Conservation (phyloP, 2,888 invertebrate genomes). For the Tiliacea aurago region DNA sequence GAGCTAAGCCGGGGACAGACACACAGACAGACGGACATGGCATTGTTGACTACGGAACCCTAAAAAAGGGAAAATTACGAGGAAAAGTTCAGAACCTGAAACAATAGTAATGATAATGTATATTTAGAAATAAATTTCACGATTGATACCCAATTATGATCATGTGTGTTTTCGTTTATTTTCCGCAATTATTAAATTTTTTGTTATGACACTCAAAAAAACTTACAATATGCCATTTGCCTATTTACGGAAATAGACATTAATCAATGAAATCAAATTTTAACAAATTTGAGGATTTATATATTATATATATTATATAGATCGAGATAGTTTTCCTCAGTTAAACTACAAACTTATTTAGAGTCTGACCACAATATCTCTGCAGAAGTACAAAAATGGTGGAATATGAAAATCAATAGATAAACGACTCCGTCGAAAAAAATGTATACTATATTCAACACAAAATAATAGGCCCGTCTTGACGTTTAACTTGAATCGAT, state of each 20-base stretch:
- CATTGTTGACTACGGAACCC: too few species aligned
- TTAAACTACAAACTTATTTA: neutral
- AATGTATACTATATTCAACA: too few species aligned
- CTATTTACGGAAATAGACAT: neutral
- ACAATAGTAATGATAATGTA: neutral
- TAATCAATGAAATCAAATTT: neutral
- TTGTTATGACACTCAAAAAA: neutral
- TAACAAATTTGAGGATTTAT: neutral
- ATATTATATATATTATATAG: too few species aligned
- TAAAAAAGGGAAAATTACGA: neutral
- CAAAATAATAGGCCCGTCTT: too few species aligned
- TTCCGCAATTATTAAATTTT: neutral
- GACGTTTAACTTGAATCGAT: too few species aligned
- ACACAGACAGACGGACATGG: too few species aligned
- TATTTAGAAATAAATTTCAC: neutral
- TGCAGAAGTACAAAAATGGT: too few species aligned
- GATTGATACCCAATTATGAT: neutral
- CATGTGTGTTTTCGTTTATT: neutral
- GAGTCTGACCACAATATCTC: too few species aligned
- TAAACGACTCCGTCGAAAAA: too few species aligned
- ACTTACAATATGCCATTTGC: neutral
- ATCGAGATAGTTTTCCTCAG: constrained; percentile 7
- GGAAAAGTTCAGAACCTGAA: neutral
- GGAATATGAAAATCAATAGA: too few species aligned
- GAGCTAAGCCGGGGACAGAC: too few species aligned